Base-by-base conservation (phyloP, 2,888 invertebrate genomes). In the Melieria omissa region DNA sequence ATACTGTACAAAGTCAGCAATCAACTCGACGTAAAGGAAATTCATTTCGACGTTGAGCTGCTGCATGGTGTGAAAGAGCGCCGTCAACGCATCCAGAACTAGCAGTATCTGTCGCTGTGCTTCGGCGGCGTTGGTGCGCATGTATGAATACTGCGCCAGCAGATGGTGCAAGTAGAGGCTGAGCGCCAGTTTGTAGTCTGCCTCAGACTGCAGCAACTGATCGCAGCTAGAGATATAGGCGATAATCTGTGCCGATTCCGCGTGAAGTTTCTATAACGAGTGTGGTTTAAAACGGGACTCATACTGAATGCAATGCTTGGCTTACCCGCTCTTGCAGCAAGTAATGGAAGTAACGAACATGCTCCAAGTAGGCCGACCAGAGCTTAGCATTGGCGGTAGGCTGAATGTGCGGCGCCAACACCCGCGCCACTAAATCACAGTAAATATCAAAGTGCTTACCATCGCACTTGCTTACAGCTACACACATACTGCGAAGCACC, bases 291-390 rank as follows among this genome's bases (percentile, higher is more conserved):
- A 14, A 44, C 8, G 12, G 14, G 14, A 52, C 12, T 5, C 46
- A 16, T 46, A 9, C 1, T n/a, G 7, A 5, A 29, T 29, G 29
- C 3, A 29, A 29, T 29, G 29, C 29, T 29, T 29, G 29, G 3
- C 29, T 29, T 29, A 29, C 29, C 29, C 29, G 29, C 29, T 29
- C 1, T 29, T 29, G 29, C 29, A 84, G 64, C 4, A 71, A 63
- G 68, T 81, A 76, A 46, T 81, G 80, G 9, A 82, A 79, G 70
- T 79, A 84, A 0, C 81, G 79, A 63, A 82, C 52, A 65, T 78
- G 77, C 54, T 71, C 74, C 29, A 85, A 65, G 68, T 78, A 82
- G 5, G 69, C 49, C 3, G 74, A 74, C 84, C 84, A 84, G 67
- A 78, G 65, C 7, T 75, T 76, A 3, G 77, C 71, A 65, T 76